A percentile compares a stretch with the other conserved stretches of the same genome.
These are phyloP conservation scores for Ichneumoninae sp. DNA, from an alignment of 2,888 invertebrate species.

Conservation along the genomic window DNA sequence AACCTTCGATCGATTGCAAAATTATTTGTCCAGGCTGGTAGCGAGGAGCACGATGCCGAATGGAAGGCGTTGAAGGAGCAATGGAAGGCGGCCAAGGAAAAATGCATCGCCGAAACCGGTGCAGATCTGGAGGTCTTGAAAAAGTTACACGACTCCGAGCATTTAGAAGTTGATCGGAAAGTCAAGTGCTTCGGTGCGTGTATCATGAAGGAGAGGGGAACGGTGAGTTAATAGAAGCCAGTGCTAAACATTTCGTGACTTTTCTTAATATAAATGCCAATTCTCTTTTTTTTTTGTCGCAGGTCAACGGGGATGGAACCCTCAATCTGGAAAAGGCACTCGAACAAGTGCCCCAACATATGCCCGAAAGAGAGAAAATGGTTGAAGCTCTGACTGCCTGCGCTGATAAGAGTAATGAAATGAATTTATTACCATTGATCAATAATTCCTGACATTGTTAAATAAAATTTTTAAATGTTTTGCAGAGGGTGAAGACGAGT, in stretches of 20 bases:
- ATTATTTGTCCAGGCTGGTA: conserved; percentile 11
- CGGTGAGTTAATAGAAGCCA: conserved; percentile 42
- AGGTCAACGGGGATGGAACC: conserved; percentile 65
- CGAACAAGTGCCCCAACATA: conserved; percentile 28
- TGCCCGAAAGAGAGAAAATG: conserved; percentile 51
- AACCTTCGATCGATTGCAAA: not conserved
- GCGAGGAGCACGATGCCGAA: conserved; percentile 3
- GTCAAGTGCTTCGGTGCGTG: conserved; percentile 66
- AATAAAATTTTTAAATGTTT: not conserved
- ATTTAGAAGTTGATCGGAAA: conserved; percentile 48
- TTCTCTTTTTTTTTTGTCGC: not conserved
- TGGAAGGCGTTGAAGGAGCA: conserved; percentile 23
- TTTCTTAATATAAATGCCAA: not conserved
- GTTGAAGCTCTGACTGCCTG: conserved; percentile 50
- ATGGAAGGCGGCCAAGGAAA: conserved; percentile 36
- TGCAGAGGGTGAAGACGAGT: conserved; percentile 63
- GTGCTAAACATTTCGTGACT: not conserved
- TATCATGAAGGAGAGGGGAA: conserved; percentile 57
- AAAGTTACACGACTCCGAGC: not conserved
- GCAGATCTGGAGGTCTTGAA: conserved; percentile 9
- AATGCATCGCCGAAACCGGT: conserved; percentile 50
- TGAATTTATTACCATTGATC: not conserved
- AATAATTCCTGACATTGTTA: not conserved
- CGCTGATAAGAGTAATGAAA: conserved; percentile 49
- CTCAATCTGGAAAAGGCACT: conserved; percentile 50